These are phyloP conservation scores for Amyelois transitella DNA, from an alignment of 1,140 invertebrate genomes.

Conservation along the genomic window DNA sequence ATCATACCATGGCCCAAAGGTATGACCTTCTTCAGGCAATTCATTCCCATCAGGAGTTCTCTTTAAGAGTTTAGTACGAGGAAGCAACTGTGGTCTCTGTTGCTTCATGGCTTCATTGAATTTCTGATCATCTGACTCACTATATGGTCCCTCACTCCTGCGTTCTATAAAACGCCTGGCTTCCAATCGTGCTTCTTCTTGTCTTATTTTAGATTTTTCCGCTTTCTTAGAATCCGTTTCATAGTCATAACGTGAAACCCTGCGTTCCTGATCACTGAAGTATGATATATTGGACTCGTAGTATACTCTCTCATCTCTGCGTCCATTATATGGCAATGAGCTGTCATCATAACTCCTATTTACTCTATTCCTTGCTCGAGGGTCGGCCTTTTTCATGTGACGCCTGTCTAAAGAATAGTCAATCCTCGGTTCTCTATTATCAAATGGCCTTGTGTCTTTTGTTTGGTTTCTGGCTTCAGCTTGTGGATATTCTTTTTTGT, in stretches of 20 bases:
- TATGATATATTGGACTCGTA: slow-evolving; percentile 69
- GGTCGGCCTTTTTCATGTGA: slow-evolving; percentile 44
- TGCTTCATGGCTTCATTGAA: slow-evolving; percentile 75
- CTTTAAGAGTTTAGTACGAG: slow-evolving; percentile 81
- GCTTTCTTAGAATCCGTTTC: slow-evolving; percentile 77
- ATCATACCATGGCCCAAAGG: slow-evolving; percentile 91
- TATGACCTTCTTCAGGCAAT: slow-evolving; percentile 77
- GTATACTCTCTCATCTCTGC: slow-evolving; percentile 73
- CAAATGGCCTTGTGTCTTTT: slow-evolving; percentile 47
- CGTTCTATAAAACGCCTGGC: slow-evolving; percentile 59
- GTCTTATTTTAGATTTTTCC: slow-evolving; percentile 66
- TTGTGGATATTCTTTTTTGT: slow-evolving; percentile 57
- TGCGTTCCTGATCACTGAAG: slow-evolving; percentile 72
- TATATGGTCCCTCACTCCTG: slow-evolving; percentile 74
- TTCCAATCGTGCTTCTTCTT: slow-evolving; percentile 70
- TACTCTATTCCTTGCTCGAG: slow-evolving; percentile 52
- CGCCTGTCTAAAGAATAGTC: slow-evolving; percentile 65
- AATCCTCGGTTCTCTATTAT: slow-evolving; percentile 65
- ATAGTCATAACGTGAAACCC: slow-evolving; percentile 74
- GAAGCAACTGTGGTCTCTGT: slow-evolving; percentile 78
- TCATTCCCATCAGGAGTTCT: slow-evolving; percentile 62
- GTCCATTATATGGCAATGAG: slow-evolving; percentile 59
- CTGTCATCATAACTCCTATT: slow-evolving; percentile 67
- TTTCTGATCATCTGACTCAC: slow-evolving; percentile 78
- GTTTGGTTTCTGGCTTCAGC: slow-evolving; percentile 51